phyloP scores from a whole-genome alignment of 2,888 invertebrate genomes.

The Loripinus fragilis region DNA sequence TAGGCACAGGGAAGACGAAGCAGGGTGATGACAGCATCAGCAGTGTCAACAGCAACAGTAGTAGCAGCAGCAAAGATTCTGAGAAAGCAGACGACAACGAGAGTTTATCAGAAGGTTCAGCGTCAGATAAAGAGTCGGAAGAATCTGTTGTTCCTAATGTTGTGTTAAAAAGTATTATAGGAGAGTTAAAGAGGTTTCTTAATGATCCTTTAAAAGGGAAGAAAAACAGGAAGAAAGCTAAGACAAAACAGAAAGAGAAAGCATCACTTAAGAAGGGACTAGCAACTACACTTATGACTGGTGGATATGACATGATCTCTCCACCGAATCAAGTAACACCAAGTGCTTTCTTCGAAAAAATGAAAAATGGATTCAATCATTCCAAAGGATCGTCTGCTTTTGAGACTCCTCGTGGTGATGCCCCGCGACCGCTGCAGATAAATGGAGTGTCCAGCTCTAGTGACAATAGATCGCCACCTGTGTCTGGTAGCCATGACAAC shows the following conservation, averaged over 20 bases:
- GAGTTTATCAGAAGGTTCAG: slow-evolving; percentile 33
- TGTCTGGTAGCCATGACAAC: background rate
- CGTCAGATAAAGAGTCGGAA: slow-evolving; percentile 35
- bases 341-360: slow-evolving; percentile 63
- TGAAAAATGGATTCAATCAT: slow-evolving; percentile 70
- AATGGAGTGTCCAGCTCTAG: slow-evolving; percentile 37
- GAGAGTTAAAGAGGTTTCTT: slow-evolving; percentile 74
- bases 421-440: slow-evolving; percentile 34
- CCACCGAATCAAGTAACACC: slow-evolving; percentile 78
- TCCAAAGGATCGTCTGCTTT: slow-evolving; percentile 73
- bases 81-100: slow-evolving; percentile 37
- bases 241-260: slow-evolving; percentile 50
- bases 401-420: slow-evolving; percentile 64
- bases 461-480: slow-evolving; percentile 2
- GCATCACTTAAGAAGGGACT: slow-evolving; percentile 50
- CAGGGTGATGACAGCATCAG: slow-evolving; percentile 53
- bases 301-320: slow-evolving; percentile 74
- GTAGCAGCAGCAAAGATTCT: slow-evolving; percentile 41
- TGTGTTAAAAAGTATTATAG: slow-evolving; percentile 76
- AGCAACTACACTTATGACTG: slow-evolving; percentile 58
- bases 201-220: slow-evolving; percentile 71
- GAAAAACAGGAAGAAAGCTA: slow-evolving; percentile 67
- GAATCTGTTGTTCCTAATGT: slow-evolving; percentile 71
- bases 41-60: slow-evolving; percentile 49
- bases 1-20: slow-evolving; percentile 59